A percentile compares a stretch with the other conserved stretches of the same genome.
These are phyloP conservation scores for Eledone cirrhosa DNA, from an alignment of 2,888 invertebrate species.

Conservation along the genomic window DNA sequence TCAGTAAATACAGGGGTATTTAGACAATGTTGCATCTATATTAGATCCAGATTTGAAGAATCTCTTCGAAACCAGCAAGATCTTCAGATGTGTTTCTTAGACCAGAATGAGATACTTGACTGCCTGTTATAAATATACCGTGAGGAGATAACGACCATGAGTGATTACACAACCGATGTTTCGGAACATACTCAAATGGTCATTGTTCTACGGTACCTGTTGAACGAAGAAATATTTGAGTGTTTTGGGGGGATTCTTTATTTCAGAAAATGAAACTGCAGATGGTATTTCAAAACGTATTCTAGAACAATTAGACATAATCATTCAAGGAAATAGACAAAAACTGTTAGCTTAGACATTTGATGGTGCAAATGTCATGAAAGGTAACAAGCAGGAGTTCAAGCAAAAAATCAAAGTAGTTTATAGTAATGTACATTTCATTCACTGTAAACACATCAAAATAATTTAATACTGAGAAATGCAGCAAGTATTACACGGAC, in stretches of 20 bases:
- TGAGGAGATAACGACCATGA: background rate
- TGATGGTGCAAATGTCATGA: no score
- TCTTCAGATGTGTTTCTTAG: background rate
- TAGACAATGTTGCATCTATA: background rate
- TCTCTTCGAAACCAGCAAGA: background rate
- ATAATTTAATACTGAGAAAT: background rate
- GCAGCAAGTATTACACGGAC: background rate
- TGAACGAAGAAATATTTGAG: no score
- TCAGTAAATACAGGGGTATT: background rate
- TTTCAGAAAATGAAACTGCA: background rate
- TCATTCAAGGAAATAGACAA: background rate
- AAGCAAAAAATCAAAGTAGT: background rate
- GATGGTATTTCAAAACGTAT: background rate
- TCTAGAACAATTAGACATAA: background rate
- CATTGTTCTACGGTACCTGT: background rate
- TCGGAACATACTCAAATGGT: background rate
- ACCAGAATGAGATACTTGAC: background rate
- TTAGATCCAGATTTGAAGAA: background rate
- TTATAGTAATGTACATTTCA: background rate
- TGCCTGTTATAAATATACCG: background rate
- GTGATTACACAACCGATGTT: background rate
- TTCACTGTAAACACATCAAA: background rate
- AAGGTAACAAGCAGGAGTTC: background rate
- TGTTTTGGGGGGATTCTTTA: background rate
- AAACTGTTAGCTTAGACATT: background rate